phyloP scores from a whole-genome alignment of 2,797 vertebrate species.

The Sitta carolinensis region DNA sequence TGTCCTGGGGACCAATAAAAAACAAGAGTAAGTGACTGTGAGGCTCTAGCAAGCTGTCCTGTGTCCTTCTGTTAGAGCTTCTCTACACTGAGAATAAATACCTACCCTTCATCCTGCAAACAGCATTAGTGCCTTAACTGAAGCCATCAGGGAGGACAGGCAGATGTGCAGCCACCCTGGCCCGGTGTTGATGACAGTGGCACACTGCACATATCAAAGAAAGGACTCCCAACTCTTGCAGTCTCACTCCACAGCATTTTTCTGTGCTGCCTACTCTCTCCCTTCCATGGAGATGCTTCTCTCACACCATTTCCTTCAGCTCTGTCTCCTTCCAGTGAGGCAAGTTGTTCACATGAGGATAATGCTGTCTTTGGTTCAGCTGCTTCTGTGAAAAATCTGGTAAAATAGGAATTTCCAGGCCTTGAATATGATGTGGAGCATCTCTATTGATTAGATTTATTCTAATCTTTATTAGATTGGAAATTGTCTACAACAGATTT shows the following conservation, averaged over 20 bases:
- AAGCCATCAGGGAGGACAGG: neutral
- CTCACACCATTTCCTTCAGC: neutral
- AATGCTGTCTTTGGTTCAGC: neutral
- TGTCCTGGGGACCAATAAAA: neutral
- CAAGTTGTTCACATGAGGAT: neutral
- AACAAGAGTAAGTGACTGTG: neutral
- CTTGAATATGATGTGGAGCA: neutral
- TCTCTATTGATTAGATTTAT: neutral
- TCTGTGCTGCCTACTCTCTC: neutral
- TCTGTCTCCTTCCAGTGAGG: neutral
- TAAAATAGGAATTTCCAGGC: neutral
- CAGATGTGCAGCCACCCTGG: neutral
- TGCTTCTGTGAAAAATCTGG: neutral
- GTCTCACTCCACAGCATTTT: neutral
- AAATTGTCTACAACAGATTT: neutral
- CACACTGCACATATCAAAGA: fast-evolving
- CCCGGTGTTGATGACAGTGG: neutral
- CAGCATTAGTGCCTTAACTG: neutral
- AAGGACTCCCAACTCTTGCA: neutral
- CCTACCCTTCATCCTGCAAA: neutral
- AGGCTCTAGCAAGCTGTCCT: neutral
- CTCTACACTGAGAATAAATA: neutral
- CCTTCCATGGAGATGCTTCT: neutral
- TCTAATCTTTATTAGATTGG: neutral
- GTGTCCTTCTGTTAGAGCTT: neutral